Base-by-base conservation (phyloP, 2,888 invertebrate species). In the Polydrusus tereticollis region DNA sequence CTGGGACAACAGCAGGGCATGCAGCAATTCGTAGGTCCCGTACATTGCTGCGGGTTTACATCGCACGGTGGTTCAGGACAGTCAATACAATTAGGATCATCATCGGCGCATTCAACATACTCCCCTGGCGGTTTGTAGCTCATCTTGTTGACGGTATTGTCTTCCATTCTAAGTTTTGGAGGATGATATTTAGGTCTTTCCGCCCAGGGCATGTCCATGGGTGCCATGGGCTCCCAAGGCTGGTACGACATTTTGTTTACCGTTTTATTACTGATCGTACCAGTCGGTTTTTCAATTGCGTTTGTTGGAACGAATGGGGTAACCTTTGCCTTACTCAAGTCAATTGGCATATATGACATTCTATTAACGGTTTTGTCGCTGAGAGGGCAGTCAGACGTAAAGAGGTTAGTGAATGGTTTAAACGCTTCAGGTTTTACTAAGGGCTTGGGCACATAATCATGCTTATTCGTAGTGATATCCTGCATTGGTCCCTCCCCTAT, bases 381-480 rank as follows among this genome's bases (percentile, higher is more conserved):
- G 45, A 88, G 78, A 6, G 86, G 84, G 73, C 84, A 84, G 63
- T 85, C 84, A 20, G 84, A 84, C 0, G 83, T 78, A 75, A 78
- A 84, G 1, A 86, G 76, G 74, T 84, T 84, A 0, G 80, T 74
- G 7, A 77, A 74, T 0, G 85, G 85, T 21, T 75, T 76, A 0
- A 87, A 82, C 0, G 87, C 86, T 60, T 85, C 85, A 0, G 88
- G 83, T 60, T 87, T 82, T 0, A 86, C 87, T 72, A 86, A 86
- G 0, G 90, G 90, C 79, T 91, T 92, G 0, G 90, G 88, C 29
- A 91, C 90, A 80, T 87, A 93, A 86, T 93, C 93, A 81, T 92
- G 92, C 43, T 92, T 91, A 76, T 92, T 90, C 0, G 93, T 93
- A 1, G 93, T 93, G 72, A 90, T 85, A 75, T 89, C 90, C 84